phyloP scores from a whole-genome alignment of 2,113 vertebrate genomes.

The Sceloporus undulatus region DNA sequence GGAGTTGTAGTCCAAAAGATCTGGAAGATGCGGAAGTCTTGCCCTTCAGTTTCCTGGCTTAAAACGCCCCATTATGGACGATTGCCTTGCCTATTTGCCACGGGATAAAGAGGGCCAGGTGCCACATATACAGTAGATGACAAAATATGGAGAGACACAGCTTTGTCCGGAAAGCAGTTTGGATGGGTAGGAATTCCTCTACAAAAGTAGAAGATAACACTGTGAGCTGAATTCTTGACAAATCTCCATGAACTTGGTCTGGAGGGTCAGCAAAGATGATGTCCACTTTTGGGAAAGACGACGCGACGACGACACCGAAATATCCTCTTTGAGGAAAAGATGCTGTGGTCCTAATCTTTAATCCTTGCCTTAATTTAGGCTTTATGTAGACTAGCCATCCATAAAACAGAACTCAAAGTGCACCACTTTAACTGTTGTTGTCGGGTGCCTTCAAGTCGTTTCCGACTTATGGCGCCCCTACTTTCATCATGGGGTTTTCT shows the following conservation, averaged over 20 bases:
- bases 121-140: too few species aligned
- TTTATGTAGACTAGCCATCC: neutral
- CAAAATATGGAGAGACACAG: neutral
- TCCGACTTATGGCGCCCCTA: too few species aligned
- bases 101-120: neutral
- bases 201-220: too few species aligned
- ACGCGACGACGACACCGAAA: neutral
- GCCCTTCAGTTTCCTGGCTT: neutral
- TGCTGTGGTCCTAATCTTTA: neutral
- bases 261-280: neutral
- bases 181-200: neutral
- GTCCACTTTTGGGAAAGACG: neutral
- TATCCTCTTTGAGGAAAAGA: neutral
- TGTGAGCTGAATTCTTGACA: too few species aligned
- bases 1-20: neutral
- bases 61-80: neutral
- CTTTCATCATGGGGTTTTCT: too few species aligned
- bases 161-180: neutral
- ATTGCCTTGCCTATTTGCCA: too few species aligned
- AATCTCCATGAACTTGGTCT: too few species aligned
- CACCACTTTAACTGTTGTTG: too few species aligned
- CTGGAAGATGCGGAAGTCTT: neutral
- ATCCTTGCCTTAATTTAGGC: neutral
- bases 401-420: too few species aligned
- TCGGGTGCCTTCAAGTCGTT: too few species aligned